phyloP scores from a whole-genome alignment of 2,888 invertebrate species.

The Actias luna region DNA sequence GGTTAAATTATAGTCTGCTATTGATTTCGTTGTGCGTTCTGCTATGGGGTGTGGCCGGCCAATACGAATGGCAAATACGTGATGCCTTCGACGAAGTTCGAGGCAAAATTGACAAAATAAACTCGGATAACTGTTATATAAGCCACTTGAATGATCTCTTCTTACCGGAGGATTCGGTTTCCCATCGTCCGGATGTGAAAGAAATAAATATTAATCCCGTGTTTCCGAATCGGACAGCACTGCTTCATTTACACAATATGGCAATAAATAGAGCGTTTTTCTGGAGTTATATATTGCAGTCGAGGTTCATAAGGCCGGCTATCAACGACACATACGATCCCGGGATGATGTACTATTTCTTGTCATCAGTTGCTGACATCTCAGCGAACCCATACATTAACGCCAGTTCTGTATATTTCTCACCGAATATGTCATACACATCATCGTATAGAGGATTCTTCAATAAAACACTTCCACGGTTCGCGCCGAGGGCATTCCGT shows the following conservation, averaged over 20 bases:
- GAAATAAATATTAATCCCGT: conserved; percentile 97
- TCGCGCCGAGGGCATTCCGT: conserved; percentile 95
- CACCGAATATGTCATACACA: conserved; percentile 96
- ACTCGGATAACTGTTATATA: conserved; percentile 93
- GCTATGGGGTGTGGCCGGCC: conserved; percentile 87
- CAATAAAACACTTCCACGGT: conserved; percentile 96
- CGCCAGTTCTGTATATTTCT: conserved; percentile 95
- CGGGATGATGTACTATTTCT: conserved; percentile 98
- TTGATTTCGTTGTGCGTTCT: conserved; percentile 64
- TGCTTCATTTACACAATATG: conserved; percentile 97
- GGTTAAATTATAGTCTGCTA: conserved; percentile 53
- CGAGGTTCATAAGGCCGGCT: conserved; percentile 93
- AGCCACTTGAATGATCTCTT: conserved; percentile 92
- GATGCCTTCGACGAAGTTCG: conserved; percentile 96
- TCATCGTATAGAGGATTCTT: conserved; percentile 97
- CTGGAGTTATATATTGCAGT: conserved; percentile 96
- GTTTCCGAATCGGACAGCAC: conserved; percentile 95
- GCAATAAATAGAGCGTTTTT: conserved; percentile 97
- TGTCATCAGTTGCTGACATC: conserved; percentile 97
- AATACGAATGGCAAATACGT: conserved; percentile 95
- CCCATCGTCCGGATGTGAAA: conserved; percentile 96
- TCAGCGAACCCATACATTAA: conserved; percentile 95
- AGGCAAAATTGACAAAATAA: conserved; percentile 91
- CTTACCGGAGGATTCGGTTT: conserved; percentile 91
- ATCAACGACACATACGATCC: conserved; percentile 97